A percentile compares a stretch with the other conserved stretches of the same genome.
These are phyloP conservation scores for Achatina immaculata DNA, from an alignment of 1,140 invertebrate species.

Conservation along the genomic window DNA sequence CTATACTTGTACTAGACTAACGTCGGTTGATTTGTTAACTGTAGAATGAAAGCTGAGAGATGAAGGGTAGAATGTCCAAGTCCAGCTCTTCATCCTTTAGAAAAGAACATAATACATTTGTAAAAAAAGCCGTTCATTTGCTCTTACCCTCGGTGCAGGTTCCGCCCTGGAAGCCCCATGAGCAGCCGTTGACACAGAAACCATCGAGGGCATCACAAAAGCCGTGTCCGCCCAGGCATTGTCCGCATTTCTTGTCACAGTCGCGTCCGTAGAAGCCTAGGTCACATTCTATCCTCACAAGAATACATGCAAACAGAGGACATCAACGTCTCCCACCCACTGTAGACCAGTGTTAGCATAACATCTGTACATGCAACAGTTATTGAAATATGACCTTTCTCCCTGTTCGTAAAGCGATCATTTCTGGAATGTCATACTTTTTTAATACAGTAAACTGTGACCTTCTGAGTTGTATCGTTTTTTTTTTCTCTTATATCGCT, in stretches of 20 bases:
- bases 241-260: background rate
- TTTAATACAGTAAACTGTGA: too few relatives aligned
- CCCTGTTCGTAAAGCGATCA: background rate
- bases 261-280: background rate
- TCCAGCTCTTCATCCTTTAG: too few relatives aligned
- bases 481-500: too few relatives aligned
- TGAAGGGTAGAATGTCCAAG: too few relatives aligned
- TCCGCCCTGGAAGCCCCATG: background rate
- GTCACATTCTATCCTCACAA: background rate
- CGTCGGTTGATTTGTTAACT: too few relatives aligned
- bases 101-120: too few relatives aligned
- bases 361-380: background rate
- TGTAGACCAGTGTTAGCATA: background rate
- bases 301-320: too few relatives aligned
- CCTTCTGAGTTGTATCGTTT: too few relatives aligned
- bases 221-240: slow-evolving; percentile 1
- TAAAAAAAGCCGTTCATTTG: too few relatives aligned
- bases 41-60: too few relatives aligned
- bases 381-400: background rate
- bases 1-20: too few relatives aligned
- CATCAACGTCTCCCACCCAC: background rate
- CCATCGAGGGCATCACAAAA: slow-evolving; percentile 1
- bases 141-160: slow-evolving; percentile 2
- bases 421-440: too few relatives aligned
- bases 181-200: slow-evolving; percentile 2